Conservation (phyloP, 2,797 vertebrate species). For the Halcyon badia region DNA sequence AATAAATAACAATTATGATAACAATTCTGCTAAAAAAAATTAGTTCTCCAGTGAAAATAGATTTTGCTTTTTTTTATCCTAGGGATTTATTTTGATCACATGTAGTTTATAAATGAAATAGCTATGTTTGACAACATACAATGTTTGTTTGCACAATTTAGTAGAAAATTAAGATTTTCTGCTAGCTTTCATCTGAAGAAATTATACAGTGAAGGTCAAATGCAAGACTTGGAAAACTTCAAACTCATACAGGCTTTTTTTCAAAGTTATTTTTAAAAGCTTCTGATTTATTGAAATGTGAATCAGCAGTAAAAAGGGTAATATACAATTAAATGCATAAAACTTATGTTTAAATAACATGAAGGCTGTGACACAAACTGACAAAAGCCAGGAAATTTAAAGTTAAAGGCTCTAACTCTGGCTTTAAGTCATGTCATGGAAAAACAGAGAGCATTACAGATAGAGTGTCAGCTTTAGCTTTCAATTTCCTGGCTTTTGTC, state of each 20-base stretch:
- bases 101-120: background rate
- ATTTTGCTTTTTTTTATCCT: background rate
- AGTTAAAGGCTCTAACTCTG: slow-evolving; percentile 29
- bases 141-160: background rate
- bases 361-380: background rate
- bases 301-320: background rate
- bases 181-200: background rate
- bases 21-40: background rate
- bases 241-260: background rate
- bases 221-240: background rate
- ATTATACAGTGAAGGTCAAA: background rate
- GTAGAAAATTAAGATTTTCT: background rate
- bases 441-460: slow-evolving; percentile 22
- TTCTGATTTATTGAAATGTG: background rate
- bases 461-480: slow-evolving; percentile 13
- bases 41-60: background rate
- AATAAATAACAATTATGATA: background rate
- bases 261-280: background rate
- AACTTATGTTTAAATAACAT: background rate
- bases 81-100: background rate
- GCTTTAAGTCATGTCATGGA: slow-evolving; percentile 26
- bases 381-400: slow-evolving; percentile 56
- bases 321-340: background rate
- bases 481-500: slow-evolving; percentile 69
- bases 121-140: background rate